Evolutionary conservation across 2,797 vertebrate genomes (phyloP).

Genomic region (Eulemur mongoz): DNA sequence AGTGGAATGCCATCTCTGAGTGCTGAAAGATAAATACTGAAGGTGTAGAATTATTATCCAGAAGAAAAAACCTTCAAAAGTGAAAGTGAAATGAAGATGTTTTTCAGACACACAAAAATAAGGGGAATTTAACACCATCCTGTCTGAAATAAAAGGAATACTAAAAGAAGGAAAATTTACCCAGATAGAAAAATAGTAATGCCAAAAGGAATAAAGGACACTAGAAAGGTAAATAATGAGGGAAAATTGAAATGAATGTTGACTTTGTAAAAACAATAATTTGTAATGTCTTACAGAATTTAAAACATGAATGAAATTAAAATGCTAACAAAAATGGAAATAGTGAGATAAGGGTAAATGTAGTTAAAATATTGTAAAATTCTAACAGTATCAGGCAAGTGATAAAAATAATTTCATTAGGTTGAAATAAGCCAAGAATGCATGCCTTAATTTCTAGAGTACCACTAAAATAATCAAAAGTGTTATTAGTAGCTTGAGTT

Average conservation of each 20-base stretch:
- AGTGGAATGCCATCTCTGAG: neutral
- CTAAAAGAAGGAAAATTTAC: neutral
- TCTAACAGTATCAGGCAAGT: neutral
- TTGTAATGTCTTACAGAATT: neutral
- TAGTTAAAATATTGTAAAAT: neutral
- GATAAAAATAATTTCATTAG: neutral
- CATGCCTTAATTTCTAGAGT: neutral
- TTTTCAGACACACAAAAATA: neutral
- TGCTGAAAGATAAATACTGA: neutral
- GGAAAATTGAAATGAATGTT: neutral
- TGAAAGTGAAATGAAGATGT: neutral
- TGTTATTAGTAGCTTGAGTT: neutral
- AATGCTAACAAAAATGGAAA: neutral
- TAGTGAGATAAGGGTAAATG: neutral
- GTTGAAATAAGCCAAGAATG: neutral
- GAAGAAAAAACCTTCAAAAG: neutral
- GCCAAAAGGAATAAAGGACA: neutral
- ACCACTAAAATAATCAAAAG: neutral
- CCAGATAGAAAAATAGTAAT: neutral
- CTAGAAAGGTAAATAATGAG: neutral
- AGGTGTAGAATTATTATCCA: neutral
- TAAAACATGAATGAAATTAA: neutral
- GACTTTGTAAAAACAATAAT: neutral
- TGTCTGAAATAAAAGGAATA: neutral
- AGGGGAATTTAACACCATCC: neutral